Evolutionary conservation across 2,113 vertebrate genomes (phyloP), one percentile per base, ranked within the genome.

Genomic region (Struthio camelus): DNA sequence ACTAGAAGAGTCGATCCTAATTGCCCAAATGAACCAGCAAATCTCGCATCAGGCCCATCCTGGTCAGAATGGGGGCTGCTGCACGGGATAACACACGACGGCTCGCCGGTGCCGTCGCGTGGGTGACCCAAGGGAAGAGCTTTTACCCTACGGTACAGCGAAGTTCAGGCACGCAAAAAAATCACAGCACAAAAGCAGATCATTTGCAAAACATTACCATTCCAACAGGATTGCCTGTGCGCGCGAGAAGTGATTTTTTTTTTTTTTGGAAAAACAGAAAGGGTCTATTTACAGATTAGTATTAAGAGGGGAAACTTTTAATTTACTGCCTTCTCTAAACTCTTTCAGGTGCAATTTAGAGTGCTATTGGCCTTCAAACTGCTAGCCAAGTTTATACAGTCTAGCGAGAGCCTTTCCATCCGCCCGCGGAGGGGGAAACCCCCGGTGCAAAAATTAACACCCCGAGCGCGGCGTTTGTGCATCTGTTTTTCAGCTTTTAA

Each of bases 31-130:
- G 53, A 36, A n/a, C 32, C 18, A 34, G 24, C 0, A 13, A 42
- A 56, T 36, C 24, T 24, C 40, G n/a, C 64, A 44, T 48, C 38
- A 34, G 44, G 38, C 6, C 22, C 42, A 3, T 1, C 6, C 54
- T 11, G 70, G 24, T 12, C 79, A 85, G 17, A 72, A 18, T 30
- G 3, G 20, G 54, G 56, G n/a, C 17, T 32, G 48, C 20, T 56
- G 46, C n/a, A 61, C 24, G n/a, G 40, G 36, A 66, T 14, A 42
- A n/a, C 24, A 15, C 9, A 7, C 40, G 51, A 36, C 7, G 53
- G 14, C 44, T 72, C 69, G 10, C 32, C 0, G 3, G 25, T 8
- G 28, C 5, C 2, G 23, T 4, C 16, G 9, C 4, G 12, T 3
- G 14, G 36, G 40, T 8, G 32, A 50, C 28, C 2, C 32, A 40